phyloP scores from a whole-genome alignment of 2,888 invertebrate genomes.

The Epinotia nisella region DNA sequence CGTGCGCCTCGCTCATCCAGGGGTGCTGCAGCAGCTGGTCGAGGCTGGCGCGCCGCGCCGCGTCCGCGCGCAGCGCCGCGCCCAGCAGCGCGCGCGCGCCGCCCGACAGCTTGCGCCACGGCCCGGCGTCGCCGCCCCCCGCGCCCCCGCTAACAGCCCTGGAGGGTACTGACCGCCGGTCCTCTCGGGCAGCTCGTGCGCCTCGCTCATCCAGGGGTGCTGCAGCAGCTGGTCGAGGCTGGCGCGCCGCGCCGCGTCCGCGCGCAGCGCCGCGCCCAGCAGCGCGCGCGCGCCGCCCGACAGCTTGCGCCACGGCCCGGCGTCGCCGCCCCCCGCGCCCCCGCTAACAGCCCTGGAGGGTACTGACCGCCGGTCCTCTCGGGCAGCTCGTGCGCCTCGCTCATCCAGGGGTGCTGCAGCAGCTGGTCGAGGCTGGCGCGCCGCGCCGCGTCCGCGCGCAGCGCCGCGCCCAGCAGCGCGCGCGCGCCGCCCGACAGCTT shows the following conservation, averaged over 20 bases:
- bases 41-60: constrained; percentile 89
- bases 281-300: no score
- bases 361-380: constrained; percentile 25
- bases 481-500: constrained; percentile 91
- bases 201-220: constrained; percentile 88
- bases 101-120: no score
- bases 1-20: constrained; percentile 81
- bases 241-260: constrained; percentile 60
- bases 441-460: constrained; percentile 86
- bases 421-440: constrained; percentile 89
- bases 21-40: constrained; percentile 89
- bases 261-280: no score
- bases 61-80: no score
- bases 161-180: constrained; percentile 68
- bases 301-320: constrained; percentile 56
- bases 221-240: constrained; percentile 87
- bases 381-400: constrained; percentile 41
- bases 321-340: no score
- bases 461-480: constrained; percentile 90
- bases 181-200: constrained; percentile 90
- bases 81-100: no score
- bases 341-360: no score
- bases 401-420: constrained; percentile 89
- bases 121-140: no score
- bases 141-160: no score